A percentile compares a stretch with the other conserved stretches of the same genome.
Conservation (phyloP, 2,888 invertebrate genomes). For the Orthosia gothica region DNA sequence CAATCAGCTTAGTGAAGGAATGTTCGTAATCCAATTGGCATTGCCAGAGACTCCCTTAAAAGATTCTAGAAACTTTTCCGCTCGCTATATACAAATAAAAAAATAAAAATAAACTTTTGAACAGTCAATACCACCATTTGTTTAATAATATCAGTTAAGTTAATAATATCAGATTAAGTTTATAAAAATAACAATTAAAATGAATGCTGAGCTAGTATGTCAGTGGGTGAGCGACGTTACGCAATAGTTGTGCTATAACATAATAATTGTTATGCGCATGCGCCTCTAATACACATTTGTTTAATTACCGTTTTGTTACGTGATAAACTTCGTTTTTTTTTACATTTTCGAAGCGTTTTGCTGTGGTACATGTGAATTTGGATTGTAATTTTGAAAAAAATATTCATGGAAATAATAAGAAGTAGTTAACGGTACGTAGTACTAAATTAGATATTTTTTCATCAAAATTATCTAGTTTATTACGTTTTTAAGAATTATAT, state of each 20-base stretch:
- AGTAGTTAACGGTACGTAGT: background rate
- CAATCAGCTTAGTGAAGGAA: too few relatives aligned
- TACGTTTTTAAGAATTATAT: too few relatives aligned
- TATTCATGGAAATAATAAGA: background rate
- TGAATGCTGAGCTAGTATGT: constrained; percentile 34
- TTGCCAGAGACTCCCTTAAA: too few relatives aligned
- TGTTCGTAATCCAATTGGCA: too few relatives aligned
- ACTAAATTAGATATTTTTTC: too few relatives aligned
- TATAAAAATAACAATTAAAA: constrained; percentile 34
- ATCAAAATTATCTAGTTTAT: too few relatives aligned
- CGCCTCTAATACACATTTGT: constrained; percentile 46
- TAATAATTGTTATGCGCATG: constrained; percentile 31
- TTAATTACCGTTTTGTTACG: constrained; percentile 38
- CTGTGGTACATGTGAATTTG: background rate
- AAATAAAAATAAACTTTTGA: too few relatives aligned
- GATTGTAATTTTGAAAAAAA: too few relatives aligned
- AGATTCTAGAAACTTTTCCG: too few relatives aligned
- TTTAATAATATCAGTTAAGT: too few relatives aligned
- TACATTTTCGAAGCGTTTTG: background rate
- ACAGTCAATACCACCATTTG: too few relatives aligned
- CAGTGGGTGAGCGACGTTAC: constrained; percentile 45
- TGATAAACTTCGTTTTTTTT: background rate
- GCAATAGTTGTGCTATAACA: constrained; percentile 49
- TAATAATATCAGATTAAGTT: background rate
- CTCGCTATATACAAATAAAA: too few relatives aligned